A percentile compares a stretch with the other conserved stretches of the same genome.
Evolutionary conservation across 2,113 vertebrate species (phyloP).

Genomic region (Thermophis baileyi): DNA sequence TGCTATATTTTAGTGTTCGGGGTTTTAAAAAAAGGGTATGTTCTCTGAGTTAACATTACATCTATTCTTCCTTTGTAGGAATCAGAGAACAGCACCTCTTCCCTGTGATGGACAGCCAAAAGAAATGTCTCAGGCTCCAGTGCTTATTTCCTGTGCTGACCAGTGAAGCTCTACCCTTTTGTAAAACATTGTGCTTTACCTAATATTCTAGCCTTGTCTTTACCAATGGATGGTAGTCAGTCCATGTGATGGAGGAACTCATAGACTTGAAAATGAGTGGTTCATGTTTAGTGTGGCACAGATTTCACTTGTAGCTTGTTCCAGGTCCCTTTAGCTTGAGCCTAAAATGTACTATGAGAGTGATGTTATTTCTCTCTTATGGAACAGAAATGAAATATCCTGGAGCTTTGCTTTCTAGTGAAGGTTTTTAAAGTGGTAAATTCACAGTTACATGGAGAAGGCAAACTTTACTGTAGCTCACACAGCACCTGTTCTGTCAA

Average conservation of each 20-base stretch:
- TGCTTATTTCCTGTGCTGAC: slow-evolving; percentile 98
- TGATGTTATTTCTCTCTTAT: slow-evolving; percentile 62
- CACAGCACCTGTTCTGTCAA: slow-evolving; percentile 73
- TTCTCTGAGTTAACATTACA: slow-evolving; percentile 23
- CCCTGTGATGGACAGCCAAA: slow-evolving; percentile 89
- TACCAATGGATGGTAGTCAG: slow-evolving; percentile 77
- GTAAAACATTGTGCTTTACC: slow-evolving; percentile 81
- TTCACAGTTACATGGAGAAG: slow-evolving; percentile 69
- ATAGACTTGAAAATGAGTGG: slow-evolving; percentile 74
- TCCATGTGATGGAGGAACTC: slow-evolving; percentile 72
- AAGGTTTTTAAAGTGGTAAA: slow-evolving; percentile 72
- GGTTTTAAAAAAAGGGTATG: not conserved
- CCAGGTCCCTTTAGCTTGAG: slow-evolving; percentile 64
- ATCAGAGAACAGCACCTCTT: slow-evolving; percentile 81
- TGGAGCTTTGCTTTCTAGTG: slow-evolving; percentile 75
- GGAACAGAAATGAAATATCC: slow-evolving; percentile 64
- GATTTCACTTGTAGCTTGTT: slow-evolving; percentile 76
- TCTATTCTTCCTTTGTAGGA: slow-evolving; percentile 79
- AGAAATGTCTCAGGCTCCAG: slow-evolving; percentile 90
- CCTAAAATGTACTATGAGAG: slow-evolving; percentile 64
- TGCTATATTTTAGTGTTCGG: not conserved
- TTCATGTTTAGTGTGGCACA: slow-evolving; percentile 72
- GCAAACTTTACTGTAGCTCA: slow-evolving; percentile 76
- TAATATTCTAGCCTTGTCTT: slow-evolving; percentile 81
- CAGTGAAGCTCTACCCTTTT: slow-evolving; percentile 85